A percentile compares a stretch with the other conserved stretches of the same genome.
Evolutionary conservation across 2,113 vertebrate genomes (phyloP).

Genomic region (Gymnobelideus leadbeateri): DNA sequence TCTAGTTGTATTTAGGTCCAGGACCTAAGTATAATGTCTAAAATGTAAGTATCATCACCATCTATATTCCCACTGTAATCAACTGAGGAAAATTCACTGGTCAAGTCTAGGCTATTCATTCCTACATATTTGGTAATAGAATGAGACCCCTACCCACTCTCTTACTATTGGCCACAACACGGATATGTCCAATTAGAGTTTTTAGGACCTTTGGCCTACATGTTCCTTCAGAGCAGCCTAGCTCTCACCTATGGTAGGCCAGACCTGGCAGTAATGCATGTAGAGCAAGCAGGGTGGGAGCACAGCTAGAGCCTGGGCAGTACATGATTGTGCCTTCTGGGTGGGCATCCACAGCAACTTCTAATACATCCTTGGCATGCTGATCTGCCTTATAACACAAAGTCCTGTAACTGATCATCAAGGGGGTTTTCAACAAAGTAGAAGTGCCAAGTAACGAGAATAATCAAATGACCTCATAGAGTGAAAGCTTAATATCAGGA

Average conservation of each 20-base stretch:
- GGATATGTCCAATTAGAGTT: background rate
- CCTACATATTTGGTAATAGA: background rate
- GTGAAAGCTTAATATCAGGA: background rate
- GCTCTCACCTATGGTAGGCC: background rate
- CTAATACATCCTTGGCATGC: constrained; percentile 1
- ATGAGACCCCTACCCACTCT: background rate
- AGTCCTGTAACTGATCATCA: constrained; percentile 23
- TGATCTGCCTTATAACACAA: constrained; percentile 21
- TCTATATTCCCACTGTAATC: background rate
- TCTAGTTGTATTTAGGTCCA: background rate
- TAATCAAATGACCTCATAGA: background rate
- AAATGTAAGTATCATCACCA: background rate
- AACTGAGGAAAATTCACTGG: background rate
- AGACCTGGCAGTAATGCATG: background rate
- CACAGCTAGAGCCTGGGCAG: background rate
- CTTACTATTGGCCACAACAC: background rate
- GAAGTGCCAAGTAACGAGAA: constrained; percentile 1
- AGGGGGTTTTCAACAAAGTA: constrained; percentile 25
- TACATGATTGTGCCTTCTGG: background rate
- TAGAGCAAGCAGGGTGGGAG: background rate
- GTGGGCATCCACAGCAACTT: background rate
- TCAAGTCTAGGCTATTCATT: background rate
- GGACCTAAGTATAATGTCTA: background rate
- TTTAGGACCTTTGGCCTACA: background rate
- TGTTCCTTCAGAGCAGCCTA: background rate